These are phyloP conservation scores for Poecilia velifera DNA, from an alignment of 2,797 vertebrate genomes.

Conservation along the genomic window DNA sequence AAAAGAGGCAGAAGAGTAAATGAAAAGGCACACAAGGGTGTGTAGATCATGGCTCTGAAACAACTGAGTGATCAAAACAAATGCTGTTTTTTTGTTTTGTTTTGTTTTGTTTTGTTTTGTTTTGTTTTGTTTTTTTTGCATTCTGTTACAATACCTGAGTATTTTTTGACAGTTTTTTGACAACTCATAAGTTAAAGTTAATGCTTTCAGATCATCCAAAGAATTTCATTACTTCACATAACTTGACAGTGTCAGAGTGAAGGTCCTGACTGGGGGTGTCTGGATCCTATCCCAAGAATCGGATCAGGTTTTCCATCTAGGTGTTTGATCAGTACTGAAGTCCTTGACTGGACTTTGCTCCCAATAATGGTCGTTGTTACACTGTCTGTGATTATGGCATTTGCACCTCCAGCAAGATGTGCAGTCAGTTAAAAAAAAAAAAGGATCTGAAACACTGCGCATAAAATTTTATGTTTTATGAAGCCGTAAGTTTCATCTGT, in stretches of 20 bases:
- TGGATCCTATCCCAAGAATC: neutral
- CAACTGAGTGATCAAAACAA: slow-evolving; percentile 27
- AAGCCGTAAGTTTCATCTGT: slow-evolving; percentile 1
- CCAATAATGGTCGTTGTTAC: neutral
- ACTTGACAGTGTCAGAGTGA: slow-evolving; percentile 13
- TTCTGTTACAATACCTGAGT: slow-evolving; percentile 64
- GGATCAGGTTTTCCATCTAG: neutral
- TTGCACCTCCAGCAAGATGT: neutral
- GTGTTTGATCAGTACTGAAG: neutral
- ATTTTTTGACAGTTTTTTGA: slow-evolving; percentile 38
- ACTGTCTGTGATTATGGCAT: neutral
- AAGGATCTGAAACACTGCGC: neutral
- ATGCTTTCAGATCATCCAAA: slow-evolving; percentile 19
- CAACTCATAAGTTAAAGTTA: slow-evolving; percentile 12
- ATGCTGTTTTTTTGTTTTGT: slow-evolving; percentile 20
- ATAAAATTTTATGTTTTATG: neutral
- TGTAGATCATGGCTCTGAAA: slow-evolving; percentile 20
- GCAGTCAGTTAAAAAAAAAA: neutral
- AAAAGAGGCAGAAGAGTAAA: slow-evolving; percentile 44
- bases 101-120: no score
- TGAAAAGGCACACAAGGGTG: slow-evolving; percentile 37
- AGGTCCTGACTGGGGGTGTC: slow-evolving; percentile 11
- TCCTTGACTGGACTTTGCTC: neutral
- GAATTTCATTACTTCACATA: slow-evolving; percentile 22
- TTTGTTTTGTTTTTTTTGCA: no score